Base-by-base conservation (phyloP, 2,888 invertebrate genomes). In the Augochlorella aurata region DNA sequence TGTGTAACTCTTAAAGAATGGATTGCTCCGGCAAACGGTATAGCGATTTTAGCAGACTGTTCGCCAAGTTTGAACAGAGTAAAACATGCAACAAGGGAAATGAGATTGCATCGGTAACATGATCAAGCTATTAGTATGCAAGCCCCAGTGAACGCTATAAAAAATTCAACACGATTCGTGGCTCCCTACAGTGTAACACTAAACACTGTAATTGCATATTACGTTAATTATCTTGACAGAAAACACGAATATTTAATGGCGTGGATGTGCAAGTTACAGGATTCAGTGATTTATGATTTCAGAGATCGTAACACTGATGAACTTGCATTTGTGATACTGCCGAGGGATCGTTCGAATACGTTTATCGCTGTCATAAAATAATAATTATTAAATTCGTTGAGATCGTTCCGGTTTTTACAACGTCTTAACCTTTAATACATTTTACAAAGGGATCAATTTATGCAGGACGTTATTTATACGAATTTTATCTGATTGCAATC, bases 51-150 rank as follows among this genome's bases (percentile, higher is more conserved):
- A 29, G 16, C 16, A 67, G 67, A 47, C 16, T 8, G 67, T 67
- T 67, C 47, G 14, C 21, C 45, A 67, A 49, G 45, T 49, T 47
- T 67, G 67, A 9, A 47, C 67, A 67, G 47, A 18, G 67, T 47
- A 29, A 67, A 67, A 24, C 45, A 47, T 49, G 24, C 49, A 49
- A 3, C 47, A 10, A 47, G 24, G 14, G 16, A 66, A 45, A 66
- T 66, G 66, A 66, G 66, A 45, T 66, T 47, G 67, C 47, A 47
- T 47, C 21, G 18, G 67, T 47, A 49, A 29, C 24, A 10, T 49
- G 24, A 67, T 67, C 21, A 67, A 67, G 49, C 67, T 47, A 67
- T 67, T 67, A 67, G 47, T 47, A 67, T 67, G 67, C 67, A 67
- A 16, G 67, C 47, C 9, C 24, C 47, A 67, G 47, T 49, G 24